A percentile compares a stretch with the other conserved stretches of the same genome.
phyloP scores from a whole-genome alignment of 2,888 invertebrate species.

The Abrostola triplasia region DNA sequence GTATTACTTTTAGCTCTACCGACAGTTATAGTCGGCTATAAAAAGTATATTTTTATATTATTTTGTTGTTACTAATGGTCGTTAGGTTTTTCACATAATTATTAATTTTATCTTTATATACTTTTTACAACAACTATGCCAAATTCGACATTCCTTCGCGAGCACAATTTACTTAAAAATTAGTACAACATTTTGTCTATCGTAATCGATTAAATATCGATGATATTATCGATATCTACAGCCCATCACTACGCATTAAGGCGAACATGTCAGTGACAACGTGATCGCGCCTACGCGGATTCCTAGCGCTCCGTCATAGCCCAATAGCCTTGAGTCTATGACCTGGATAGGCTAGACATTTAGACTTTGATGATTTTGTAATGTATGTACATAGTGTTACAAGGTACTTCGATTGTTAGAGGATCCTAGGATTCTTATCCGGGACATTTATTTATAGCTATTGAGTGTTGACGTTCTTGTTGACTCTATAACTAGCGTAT shows the following conservation, averaged over 20 bases:
- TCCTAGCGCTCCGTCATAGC: slow-evolving; percentile 74
- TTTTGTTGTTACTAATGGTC: too few species aligned
- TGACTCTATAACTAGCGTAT: too few species aligned
- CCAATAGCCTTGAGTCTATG: slow-evolving; percentile 74
- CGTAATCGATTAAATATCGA: background rate
- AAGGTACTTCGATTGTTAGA: slow-evolving; percentile 32
- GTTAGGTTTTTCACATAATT: too few species aligned
- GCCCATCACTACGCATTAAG: slow-evolving; percentile 65
- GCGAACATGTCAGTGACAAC: slow-evolving; percentile 71
- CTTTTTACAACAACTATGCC: too few species aligned
- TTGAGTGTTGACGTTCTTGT: too few species aligned
- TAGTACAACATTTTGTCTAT: background rate
- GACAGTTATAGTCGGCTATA: too few species aligned
- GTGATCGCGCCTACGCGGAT: slow-evolving; percentile 79
- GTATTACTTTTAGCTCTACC: too few species aligned
- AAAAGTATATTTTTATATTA: too few species aligned
- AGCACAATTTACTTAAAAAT: too few species aligned
- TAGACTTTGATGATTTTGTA: slow-evolving; percentile 47
- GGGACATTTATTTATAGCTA: too few species aligned
- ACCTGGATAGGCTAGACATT: slow-evolving; percentile 72
- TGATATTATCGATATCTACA: slow-evolving; percentile 22
- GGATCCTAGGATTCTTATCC: slow-evolving; percentile 6
- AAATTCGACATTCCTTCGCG: too few species aligned
- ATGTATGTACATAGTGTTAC: slow-evolving; percentile 31
- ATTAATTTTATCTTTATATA: too few species aligned